Conservation (phyloP, 2,113 vertebrate species). For the Plectropomus leopardus region DNA sequence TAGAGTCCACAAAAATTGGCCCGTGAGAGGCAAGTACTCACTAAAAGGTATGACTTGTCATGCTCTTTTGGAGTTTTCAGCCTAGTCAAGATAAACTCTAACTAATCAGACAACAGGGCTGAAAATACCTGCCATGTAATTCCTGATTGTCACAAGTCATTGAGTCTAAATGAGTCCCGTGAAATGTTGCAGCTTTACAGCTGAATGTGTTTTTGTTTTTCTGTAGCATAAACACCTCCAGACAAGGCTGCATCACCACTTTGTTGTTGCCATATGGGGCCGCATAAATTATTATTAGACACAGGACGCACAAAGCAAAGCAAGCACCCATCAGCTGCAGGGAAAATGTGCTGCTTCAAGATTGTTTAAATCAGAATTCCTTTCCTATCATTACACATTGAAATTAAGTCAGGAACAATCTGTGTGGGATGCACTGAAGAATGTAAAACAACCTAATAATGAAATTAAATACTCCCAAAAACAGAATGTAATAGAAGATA, state of each 20-base stretch:
- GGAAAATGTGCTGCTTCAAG: slow-evolving; percentile 15
- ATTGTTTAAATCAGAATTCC: background rate
- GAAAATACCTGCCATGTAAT: slow-evolving; percentile 38
- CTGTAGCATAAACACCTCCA: slow-evolving; percentile 56
- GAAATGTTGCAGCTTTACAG: slow-evolving; percentile 50
- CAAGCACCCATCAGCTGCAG: slow-evolving; percentile 5
- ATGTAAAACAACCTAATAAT: background rate
- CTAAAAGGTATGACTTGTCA: background rate
- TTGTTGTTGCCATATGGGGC: slow-evolving; percentile 45
- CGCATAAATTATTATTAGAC: slow-evolving; percentile 61
- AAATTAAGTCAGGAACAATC: background rate
- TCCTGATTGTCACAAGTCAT: slow-evolving; percentile 20
- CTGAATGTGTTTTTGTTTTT: slow-evolving; percentile 50
- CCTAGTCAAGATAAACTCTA: background rate
- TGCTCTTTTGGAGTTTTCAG: slow-evolving; percentile 4
- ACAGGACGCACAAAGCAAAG: background rate
- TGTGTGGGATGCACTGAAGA: background rate
- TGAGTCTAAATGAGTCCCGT: slow-evolving; percentile 38
- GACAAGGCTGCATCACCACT: slow-evolving; percentile 48
- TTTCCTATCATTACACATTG: background rate
- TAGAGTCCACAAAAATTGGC: background rate
- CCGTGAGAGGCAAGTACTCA: background rate
- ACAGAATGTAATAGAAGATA: background rate
- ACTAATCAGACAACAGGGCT: slow-evolving; percentile 13
- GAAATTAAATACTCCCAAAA: background rate